Conservation (phyloP, 2,113 vertebrate genomes). For the Mormyrus lacerda region DNA sequence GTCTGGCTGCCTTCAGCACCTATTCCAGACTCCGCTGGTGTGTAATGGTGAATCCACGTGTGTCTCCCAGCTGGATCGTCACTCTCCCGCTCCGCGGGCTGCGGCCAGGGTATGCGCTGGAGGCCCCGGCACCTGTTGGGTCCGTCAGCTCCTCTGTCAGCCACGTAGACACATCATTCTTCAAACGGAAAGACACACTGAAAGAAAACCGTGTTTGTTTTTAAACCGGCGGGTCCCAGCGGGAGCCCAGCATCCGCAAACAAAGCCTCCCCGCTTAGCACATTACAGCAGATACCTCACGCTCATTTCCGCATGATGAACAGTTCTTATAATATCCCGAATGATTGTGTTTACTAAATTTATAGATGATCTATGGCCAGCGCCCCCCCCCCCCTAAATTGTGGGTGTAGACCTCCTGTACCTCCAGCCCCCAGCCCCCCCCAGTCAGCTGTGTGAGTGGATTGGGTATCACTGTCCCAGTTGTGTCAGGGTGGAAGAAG, state of each 20-base stretch:
- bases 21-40: slow-evolving; percentile 18
- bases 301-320: neutral
- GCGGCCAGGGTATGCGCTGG: slow-evolving; percentile 47
- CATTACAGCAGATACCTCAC: neutral
- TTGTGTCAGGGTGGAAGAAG: slow-evolving; percentile 50
- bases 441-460: slow-evolving; percentile 37
- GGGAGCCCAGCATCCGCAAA: slow-evolving; percentile 24
- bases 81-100: slow-evolving; percentile 34
- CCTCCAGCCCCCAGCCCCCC: neutral
- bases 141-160: slow-evolving; percentile 37
- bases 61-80: slow-evolving; percentile 36
- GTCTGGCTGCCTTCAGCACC: slow-evolving; percentile 38
- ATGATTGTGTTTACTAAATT: neutral
- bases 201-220: slow-evolving; percentile 72
- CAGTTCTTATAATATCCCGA: neutral
- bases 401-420: neutral
- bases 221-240: slow-evolving; percentile 48
- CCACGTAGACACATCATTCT: slow-evolving; percentile 60
- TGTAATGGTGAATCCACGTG: slow-evolving; percentile 49
- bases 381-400: neutral
- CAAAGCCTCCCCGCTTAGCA: neutral
- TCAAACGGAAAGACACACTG: slow-evolving; percentile 55
- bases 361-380: neutral
- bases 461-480: slow-evolving; percentile 56
- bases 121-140: slow-evolving; percentile 55